Conservation (phyloP, 2,888 invertebrate genomes). For the Apamea sordens region DNA sequence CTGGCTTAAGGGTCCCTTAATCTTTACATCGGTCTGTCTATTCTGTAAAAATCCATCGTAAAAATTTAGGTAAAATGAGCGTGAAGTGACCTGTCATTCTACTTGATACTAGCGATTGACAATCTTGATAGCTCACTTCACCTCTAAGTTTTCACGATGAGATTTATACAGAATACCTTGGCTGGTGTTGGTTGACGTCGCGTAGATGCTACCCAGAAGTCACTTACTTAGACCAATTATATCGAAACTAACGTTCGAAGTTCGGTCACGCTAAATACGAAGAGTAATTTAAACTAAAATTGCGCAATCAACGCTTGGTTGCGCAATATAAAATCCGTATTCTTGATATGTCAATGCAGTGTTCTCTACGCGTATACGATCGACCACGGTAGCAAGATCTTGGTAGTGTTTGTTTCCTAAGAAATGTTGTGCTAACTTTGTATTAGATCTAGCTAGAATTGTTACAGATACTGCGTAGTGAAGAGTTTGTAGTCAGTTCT, state of each 20-base stretch:
- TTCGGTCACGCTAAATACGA: background rate
- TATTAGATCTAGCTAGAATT: background rate
- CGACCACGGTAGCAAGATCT: background rate
- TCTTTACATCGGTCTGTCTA: background rate
- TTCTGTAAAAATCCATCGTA: too few relatives aligned
- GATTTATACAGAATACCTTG: too few relatives aligned
- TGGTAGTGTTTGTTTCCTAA: conserved; percentile 7
- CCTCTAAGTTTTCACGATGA: too few relatives aligned
- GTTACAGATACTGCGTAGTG: background rate
- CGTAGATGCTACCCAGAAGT: background rate
- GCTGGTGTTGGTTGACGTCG: background rate
- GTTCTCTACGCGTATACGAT: conserved; percentile 4
- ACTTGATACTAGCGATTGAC: too few relatives aligned
- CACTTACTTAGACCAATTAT: background rate
- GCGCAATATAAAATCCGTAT: background rate
- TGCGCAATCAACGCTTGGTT: background rate
- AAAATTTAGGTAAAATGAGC: too few relatives aligned
- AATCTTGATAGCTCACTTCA: too few relatives aligned
- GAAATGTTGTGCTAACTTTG: conserved; percentile 12
- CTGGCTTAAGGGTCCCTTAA: background rate
- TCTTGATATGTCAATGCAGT: background rate
- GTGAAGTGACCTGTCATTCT: too few relatives aligned
- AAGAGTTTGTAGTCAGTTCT: background rate
- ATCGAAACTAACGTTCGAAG: background rate
- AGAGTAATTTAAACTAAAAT: background rate